phyloP scores from a whole-genome alignment of 1,140 invertebrate species.

The Hirudo medicinalis region DNA sequence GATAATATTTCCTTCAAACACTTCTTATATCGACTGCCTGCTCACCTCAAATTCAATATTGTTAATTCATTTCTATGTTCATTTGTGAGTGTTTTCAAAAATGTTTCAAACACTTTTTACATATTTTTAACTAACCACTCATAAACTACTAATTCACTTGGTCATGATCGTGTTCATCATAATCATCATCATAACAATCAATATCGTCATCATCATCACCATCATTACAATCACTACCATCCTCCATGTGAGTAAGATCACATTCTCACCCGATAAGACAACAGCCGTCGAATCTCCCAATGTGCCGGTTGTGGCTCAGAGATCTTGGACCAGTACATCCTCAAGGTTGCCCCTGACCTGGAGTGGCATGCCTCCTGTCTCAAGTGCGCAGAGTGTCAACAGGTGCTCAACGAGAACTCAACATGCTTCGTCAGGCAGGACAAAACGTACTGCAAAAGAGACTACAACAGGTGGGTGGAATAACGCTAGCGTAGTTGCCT shows the following conservation, averaged over 20 bases:
- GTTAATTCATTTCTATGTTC: too few relatives aligned
- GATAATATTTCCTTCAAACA: too few relatives aligned
- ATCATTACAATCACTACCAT: not conserved
- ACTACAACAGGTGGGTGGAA: constrained; percentile 73
- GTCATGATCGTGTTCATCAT: too few relatives aligned
- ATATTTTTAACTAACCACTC: too few relatives aligned
- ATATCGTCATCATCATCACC: not conserved
- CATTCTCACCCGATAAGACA: not conserved
- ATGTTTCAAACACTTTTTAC: too few relatives aligned
- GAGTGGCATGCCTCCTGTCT: constrained; percentile 91
- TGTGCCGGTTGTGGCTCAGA: constrained; percentile 87
- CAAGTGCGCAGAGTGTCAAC: constrained; percentile 79
- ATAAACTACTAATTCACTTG: too few relatives aligned
- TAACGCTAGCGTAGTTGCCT: too few relatives aligned
- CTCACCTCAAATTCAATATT: too few relatives aligned
- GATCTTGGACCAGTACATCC: constrained; percentile 89
- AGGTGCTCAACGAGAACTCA: constrained; percentile 83
- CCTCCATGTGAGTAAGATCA: not conserved
- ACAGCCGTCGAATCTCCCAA: not conserved
- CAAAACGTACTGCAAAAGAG: constrained; percentile 86
- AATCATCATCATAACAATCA: not conserved
- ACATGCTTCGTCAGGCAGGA: constrained; percentile 88
- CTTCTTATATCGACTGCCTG: too few relatives aligned
- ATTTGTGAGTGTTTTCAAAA: too few relatives aligned
- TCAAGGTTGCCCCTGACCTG: constrained; percentile 78